Base-by-base conservation (phyloP, 2,113 vertebrate genomes). In the Ploceus nigricollis region DNA sequence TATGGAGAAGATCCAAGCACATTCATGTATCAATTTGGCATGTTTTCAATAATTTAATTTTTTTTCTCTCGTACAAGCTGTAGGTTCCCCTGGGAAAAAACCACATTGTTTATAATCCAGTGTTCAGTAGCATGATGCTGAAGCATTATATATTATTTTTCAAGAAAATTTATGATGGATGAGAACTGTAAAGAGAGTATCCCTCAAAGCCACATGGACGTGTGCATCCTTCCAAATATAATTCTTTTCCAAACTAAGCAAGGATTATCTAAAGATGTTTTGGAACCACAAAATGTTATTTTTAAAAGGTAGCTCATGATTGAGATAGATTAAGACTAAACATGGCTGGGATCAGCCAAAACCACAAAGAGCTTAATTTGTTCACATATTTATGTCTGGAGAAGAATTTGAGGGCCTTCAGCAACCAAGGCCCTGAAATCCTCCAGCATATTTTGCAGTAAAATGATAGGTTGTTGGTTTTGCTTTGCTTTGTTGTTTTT, bases 241-340 rank as follows among this genome's bases (percentile, higher is more conserved):
- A 95, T 92, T 89, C 70, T 66, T 92, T 95, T 95, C 78, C 85
- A 95, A 97, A 95, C 88, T 90, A 94, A 95, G 93, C 56, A 89
- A 95, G 82, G 87, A 93, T 95, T 96, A 96, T 82, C 45, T 80
- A 92, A 92, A 97, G 85, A 96, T 83, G 75, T 95, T 96, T 95
- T 95, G 92, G 86, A 96, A 96, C 95, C 89, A 95, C 89, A 96
- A 76, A 93, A 87, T 84, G 77, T 86, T 94, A 82, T 97, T 97
- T 97, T 94, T 89, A 87, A 96, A 93, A 96, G 69, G 82, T 96
- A 95, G 82, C 61, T 94, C 60, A 24, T 94, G 90, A 90, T 60
- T 93, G 95, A 92, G 88, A 93, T 66, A 96, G 92, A 94, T 95
- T 91, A 96, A 96, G 73, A 68, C 89, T 94, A 94, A 96, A 87